Evolutionary conservation across 2,113 vertebrate species (phyloP).

Genomic region (Leucopsar rothschildi): DNA sequence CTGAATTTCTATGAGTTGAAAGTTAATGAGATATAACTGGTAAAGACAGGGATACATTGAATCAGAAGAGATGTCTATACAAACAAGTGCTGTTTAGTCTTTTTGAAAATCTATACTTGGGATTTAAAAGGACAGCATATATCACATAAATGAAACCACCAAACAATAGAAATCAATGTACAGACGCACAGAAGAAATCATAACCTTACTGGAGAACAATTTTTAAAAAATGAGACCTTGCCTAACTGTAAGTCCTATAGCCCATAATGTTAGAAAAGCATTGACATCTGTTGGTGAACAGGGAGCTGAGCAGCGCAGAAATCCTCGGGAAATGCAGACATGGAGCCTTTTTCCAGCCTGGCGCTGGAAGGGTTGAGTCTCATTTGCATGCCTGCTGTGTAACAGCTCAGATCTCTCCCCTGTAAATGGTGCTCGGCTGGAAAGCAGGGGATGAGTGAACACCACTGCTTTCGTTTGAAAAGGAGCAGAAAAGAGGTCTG

Average conservation of each 20-base stretch:
- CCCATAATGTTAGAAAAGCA: background rate
- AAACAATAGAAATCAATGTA: background rate
- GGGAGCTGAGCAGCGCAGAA: background rate
- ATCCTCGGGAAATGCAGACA: background rate
- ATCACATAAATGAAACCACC: background rate
- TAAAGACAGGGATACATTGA: background rate
- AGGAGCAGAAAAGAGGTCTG: background rate
- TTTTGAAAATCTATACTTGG: background rate
- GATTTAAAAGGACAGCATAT: background rate
- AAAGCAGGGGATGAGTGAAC: background rate
- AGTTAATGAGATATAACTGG: background rate
- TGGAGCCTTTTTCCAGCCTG: background rate
- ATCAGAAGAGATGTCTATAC: background rate
- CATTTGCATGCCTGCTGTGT: background rate
- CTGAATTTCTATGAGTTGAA: background rate
- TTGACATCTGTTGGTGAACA: background rate
- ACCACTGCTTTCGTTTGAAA: background rate
- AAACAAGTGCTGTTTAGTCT: background rate
- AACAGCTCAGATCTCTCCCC: background rate
- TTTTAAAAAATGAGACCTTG: background rate
- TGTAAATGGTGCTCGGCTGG: background rate
- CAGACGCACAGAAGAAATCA: background rate
- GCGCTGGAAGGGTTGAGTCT: background rate
- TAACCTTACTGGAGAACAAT: background rate
- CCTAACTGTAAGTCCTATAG: accelerated